Evolutionary conservation across 2,113 vertebrate genomes (phyloP).

Genomic region (Erythrocebus patas): DNA sequence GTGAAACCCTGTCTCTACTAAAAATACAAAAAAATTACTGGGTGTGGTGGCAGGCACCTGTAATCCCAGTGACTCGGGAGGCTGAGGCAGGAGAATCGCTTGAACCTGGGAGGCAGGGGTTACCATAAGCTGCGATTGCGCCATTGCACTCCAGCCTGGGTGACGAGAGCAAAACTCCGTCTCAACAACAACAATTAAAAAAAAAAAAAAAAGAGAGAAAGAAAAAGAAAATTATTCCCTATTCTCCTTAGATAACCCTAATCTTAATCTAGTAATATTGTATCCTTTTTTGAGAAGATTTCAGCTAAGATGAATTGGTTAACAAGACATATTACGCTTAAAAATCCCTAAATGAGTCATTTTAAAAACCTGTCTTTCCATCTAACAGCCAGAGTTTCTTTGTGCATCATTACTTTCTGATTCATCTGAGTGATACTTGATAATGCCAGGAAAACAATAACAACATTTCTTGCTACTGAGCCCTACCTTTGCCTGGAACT

Average conservation of each 20-base stretch:
- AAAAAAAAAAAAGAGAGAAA: too few relatives aligned
- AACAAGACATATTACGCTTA: not conserved
- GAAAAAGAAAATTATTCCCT: not conserved
- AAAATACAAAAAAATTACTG: too few relatives aligned
- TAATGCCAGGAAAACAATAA: not conserved
- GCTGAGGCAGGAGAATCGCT: too few relatives aligned
- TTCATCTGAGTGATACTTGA: not conserved
- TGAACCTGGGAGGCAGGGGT: too few relatives aligned
- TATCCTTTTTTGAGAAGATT: not conserved
- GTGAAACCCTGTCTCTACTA: too few relatives aligned
- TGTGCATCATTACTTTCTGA: not conserved
- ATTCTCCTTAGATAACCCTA: not conserved
- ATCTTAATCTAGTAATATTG: not conserved
- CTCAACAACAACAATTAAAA: too few relatives aligned
- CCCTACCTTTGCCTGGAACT: not conserved
- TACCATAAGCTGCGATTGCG: too few relatives aligned
- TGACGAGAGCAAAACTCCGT: too few relatives aligned
- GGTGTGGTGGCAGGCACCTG: too few relatives aligned
- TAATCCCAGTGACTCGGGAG: too few relatives aligned
- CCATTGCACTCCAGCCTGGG: too few relatives aligned
- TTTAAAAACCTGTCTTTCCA: not conserved
- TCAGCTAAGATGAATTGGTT: not conserved
- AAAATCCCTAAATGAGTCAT: not conserved
- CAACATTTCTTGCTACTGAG: not conserved
- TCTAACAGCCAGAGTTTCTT: not conserved